These are phyloP conservation scores for Numida meleagris DNA, from an alignment of 2,113 vertebrate genomes.

Conservation along the genomic window DNA sequence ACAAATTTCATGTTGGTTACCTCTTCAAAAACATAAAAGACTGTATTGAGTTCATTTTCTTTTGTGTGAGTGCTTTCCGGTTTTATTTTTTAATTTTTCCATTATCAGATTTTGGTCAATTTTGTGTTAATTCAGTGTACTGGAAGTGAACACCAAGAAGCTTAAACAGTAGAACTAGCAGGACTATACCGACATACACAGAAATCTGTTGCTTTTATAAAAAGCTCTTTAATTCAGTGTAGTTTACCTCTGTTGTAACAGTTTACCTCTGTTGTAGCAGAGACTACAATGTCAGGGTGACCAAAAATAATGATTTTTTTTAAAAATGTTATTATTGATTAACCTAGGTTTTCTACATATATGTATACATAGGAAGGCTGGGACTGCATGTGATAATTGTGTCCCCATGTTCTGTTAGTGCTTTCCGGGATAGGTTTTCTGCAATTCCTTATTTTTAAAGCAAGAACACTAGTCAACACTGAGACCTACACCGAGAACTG, in stretches of 20 bases:
- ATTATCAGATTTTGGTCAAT: background rate
- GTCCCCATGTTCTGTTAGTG: background rate
- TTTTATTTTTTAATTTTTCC: background rate
- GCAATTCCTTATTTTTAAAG: constrained; percentile 1
- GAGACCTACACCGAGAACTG: background rate
- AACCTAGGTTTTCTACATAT: background rate
- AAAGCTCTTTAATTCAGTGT: background rate
- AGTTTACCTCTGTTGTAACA: background rate
- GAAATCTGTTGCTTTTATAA: background rate
- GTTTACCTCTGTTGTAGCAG: background rate
- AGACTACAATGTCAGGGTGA: background rate
- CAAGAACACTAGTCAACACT: background rate
- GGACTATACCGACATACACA: background rate
- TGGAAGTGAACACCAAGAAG: background rate
- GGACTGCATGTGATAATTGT: background rate
- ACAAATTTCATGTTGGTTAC: background rate
- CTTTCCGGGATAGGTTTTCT: background rate
- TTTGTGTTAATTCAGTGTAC: background rate
- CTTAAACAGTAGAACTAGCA: background rate
- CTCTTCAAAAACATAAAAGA: background rate
- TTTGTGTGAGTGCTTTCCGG: background rate
- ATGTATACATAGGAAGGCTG: background rate
- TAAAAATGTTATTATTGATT: background rate
- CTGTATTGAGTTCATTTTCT: background rate
- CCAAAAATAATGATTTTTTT: background rate